Conservation (phyloP, 2,888 invertebrate species). For the Cheilosia grossa region DNA sequence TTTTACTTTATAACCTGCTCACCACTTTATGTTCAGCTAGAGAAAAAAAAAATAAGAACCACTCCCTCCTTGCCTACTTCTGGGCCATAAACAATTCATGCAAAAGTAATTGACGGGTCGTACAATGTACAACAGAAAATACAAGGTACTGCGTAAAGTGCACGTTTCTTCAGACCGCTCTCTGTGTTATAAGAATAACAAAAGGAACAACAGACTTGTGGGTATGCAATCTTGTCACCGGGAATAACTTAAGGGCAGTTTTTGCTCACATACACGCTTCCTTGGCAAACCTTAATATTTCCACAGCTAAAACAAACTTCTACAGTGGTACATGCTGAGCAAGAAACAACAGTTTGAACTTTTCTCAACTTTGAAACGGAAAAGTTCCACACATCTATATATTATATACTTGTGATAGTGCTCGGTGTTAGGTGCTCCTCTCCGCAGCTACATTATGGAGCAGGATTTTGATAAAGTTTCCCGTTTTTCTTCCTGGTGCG, state of each 20-base stretch:
- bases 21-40: too few relatives aligned
- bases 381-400: conserved; percentile 46
- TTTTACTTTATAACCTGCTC: too few relatives aligned
- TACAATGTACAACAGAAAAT: conserved; percentile 50
- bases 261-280: conserved; percentile 12
- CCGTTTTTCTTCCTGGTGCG: conserved; percentile 65
- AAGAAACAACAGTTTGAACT: conserved; percentile 72
- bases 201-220: not conserved
- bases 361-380: conserved; percentile 63
- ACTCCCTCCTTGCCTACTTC: not conserved
- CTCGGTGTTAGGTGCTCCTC: conserved; percentile 6
- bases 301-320: conserved; percentile 62
- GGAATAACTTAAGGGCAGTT: conserved; percentile 56
- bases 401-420: conserved; percentile 14
- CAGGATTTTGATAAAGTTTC: conserved; percentile 71
- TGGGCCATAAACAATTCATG: conserved; percentile 64
- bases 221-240: conserved; percentile 49
- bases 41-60: conserved; percentile 4
- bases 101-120: conserved; percentile 65
- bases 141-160: conserved; percentile 15
- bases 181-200: conserved; percentile 8
- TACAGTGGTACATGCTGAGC: conserved; percentile 50
- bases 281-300: conserved; percentile 25
- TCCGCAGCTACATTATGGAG: conserved; percentile 59
- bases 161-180: conserved; percentile 29